Conservation (phyloP, 2,888 invertebrate genomes). For the Melanotus villosus region DNA sequence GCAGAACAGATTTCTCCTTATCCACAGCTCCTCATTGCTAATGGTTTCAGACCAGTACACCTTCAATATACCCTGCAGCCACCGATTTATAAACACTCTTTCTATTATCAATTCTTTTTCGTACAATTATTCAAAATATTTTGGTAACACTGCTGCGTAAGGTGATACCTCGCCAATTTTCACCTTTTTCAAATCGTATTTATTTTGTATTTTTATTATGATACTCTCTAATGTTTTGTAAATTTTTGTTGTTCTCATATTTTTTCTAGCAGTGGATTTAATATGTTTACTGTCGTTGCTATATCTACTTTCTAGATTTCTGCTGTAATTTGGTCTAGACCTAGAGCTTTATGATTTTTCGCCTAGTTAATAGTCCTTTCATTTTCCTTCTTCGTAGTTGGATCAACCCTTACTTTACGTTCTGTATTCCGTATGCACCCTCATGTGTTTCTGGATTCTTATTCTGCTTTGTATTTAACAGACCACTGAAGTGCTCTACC, state of each 20-base stretch:
- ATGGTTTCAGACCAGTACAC: too few relatives aligned
- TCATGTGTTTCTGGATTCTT: background rate
- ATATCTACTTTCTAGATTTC: slow-evolving; percentile 14
- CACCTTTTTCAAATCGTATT: too few relatives aligned
- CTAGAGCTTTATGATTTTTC: background rate
- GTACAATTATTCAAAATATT: background rate
- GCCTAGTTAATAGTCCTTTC: slow-evolving; percentile 9
- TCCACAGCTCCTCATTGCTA: too few relatives aligned
- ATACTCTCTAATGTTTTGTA: background rate
- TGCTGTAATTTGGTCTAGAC: slow-evolving; percentile 16
- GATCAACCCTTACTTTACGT: slow-evolving; percentile 3
- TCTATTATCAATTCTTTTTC: background rate
- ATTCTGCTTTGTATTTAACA: too few relatives aligned
- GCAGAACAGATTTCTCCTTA: too few relatives aligned
- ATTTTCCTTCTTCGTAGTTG: slow-evolving; percentile 9
- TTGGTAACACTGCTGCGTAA: background rate
- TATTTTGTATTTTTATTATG: too few relatives aligned
- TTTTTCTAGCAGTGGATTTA: background rate
- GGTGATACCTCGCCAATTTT: too few relatives aligned
- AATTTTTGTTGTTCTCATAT: background rate
- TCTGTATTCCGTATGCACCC: background rate
- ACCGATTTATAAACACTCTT: too few relatives aligned
- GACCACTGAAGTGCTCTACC: too few relatives aligned
- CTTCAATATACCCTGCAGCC: too few relatives aligned
- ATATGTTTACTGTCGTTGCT: background rate